phyloP scores from a whole-genome alignment of 1,140 invertebrate genomes.

The Idris sp. region DNA sequence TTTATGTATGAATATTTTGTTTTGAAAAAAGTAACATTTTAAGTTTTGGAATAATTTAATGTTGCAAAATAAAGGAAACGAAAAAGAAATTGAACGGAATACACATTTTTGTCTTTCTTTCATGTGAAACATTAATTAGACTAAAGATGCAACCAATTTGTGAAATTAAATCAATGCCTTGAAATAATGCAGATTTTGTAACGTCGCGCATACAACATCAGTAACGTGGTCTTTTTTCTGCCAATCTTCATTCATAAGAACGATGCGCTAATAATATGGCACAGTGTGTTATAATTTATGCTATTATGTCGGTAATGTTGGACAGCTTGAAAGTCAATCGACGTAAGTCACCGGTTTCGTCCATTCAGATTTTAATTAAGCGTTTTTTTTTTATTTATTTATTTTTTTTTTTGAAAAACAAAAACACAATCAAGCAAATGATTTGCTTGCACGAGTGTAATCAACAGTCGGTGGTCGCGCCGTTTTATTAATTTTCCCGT shows the following conservation, averaged over 20 bases:
- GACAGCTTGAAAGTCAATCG: slow-evolving; percentile 61
- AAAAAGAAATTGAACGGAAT: too few species aligned
- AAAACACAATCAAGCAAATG: slow-evolving; percentile 55
- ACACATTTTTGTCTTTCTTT: too few species aligned
- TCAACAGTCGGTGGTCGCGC: slow-evolving; percentile 61
- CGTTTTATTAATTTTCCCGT: slow-evolving; percentile 62
- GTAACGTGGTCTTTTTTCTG: slow-evolving; percentile 26
- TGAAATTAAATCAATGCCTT: too few species aligned
- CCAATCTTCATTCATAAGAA: slow-evolving; percentile 54
- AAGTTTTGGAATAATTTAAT: too few species aligned
- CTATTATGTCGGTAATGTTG: slow-evolving; percentile 48
- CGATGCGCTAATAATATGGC: slow-evolving; percentile 59
- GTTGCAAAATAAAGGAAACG: too few species aligned
- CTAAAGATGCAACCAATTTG: too few species aligned
- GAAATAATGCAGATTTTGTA: too few species aligned
- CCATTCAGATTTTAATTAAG: slow-evolving; percentile 65
- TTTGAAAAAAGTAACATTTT: too few species aligned
- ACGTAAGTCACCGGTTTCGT: slow-evolving; percentile 62
- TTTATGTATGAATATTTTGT: too few species aligned
- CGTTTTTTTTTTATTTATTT: too few species aligned
- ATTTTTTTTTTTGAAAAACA: slow-evolving; percentile 42
- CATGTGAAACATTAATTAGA: too few species aligned
- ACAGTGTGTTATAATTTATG: slow-evolving; percentile 55
- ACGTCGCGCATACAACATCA: too few species aligned
- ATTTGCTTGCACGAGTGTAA: slow-evolving; percentile 57